Evolutionary conservation across 1,140 invertebrate genomes (phyloP), one percentile per base, ranked within the genome.

Genomic region (Zaprionus lachaisei): DNA sequence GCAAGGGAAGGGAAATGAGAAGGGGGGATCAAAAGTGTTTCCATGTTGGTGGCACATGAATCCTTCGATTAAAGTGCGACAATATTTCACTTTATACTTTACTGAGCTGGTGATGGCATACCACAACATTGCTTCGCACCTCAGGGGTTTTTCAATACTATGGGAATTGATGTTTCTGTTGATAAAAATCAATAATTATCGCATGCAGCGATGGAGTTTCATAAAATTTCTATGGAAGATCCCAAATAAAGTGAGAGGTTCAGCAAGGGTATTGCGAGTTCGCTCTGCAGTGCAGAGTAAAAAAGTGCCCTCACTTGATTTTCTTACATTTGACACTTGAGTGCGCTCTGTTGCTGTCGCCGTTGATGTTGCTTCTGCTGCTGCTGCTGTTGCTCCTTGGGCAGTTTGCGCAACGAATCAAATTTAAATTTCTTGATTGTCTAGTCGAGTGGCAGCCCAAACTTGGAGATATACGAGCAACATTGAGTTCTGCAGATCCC

Each of bases 351-450:
- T 38, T 63, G 68, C 31, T 75, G 80, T 51, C 61, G 57, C 56
- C 69, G 62, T 77, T 81, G 68, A 26, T 68, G 76, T 64, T 69
- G 68, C 31, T 74, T 77, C 66, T 83, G 68, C 57, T 44, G 54
- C 17, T 56, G 68, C 37, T 74, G 77, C 69, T 87, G 73, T 56
- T 41, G 63, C 26, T 67, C 55, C 65, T 81, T 74, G 75, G 85
- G 57, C 85, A 90, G 83, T 87, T 87, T 90, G 85, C 85, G 71
- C 81, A 85, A 82, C 85, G 85, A 90, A 90, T 90, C 81, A 90
- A 90, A 90, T 90, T 90, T 90, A 90, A 90, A 90, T 90, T 90
- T 90, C 86, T 90, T 91, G 85, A 90, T 90, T 90, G 85, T 90
- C 85, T 81, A 77, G 79, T 90, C 81, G 82, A 90, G 85, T 90